These are phyloP conservation scores for Chalcosyrphus nemorum DNA, from an alignment of 2,888 invertebrate genomes.

Conservation along the genomic window DNA sequence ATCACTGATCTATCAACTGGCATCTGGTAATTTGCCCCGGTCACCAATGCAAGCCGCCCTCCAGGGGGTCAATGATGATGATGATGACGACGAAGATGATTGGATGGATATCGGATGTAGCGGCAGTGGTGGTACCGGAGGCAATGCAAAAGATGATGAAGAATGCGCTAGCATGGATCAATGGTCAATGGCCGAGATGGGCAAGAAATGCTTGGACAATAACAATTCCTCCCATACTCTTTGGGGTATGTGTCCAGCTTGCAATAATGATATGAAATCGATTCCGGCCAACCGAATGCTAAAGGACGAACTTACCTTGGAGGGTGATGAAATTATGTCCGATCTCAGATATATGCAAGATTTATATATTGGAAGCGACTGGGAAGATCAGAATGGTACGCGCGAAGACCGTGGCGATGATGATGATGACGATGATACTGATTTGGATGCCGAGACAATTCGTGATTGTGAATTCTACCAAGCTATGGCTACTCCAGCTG, in stretches of 20 bases:
- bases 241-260: constrained; percentile 79
- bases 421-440: constrained; percentile 70
- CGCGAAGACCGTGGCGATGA: constrained; percentile 52
- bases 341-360: constrained; percentile 79
- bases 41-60: not conserved
- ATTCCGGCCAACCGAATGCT: constrained; percentile 78
- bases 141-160: constrained; percentile 34
- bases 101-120: constrained; percentile 62
- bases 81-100: constrained; percentile 56
- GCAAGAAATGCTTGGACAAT: constrained; percentile 75
- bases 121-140: constrained; percentile 7
- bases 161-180: constrained; percentile 66
- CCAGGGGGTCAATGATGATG: constrained; percentile 8
- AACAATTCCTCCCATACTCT: constrained; percentile 75
- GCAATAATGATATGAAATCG: constrained; percentile 77
- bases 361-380: constrained; percentile 77
- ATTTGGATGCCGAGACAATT: constrained; percentile 73
- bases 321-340: constrained; percentile 80
- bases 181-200: constrained; percentile 78
- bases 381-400: constrained; percentile 68
- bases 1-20: constrained; percentile 34
- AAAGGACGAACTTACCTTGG: constrained; percentile 77
- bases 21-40: constrained; percentile 14
- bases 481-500: constrained; percentile 48
- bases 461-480: constrained; percentile 72